Percentiles rank a stretch among this genome's conserved stretches.
Conservation (phyloP, 2,113 vertebrate species). For the Prietella phreatophila region DNA sequence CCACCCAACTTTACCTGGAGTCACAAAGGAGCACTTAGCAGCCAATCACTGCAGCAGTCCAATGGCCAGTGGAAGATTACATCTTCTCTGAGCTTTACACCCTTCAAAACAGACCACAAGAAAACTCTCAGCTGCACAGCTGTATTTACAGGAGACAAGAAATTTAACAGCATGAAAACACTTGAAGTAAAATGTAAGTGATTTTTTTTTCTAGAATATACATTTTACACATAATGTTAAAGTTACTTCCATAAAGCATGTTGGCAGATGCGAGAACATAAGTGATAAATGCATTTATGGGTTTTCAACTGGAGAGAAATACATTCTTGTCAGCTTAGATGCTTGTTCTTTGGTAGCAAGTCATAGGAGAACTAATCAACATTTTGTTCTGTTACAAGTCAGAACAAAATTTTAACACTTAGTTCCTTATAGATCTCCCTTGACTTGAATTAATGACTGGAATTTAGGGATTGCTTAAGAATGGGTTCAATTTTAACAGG, state of each 20-base stretch:
- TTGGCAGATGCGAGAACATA: neutral
- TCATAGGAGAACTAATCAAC: neutral
- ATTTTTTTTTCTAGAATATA: neutral
- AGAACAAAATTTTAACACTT: neutral
- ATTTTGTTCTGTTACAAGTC: neutral
- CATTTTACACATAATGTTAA: neutral
- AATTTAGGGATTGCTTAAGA: neutral
- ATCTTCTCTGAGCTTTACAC: constrained; percentile 62
- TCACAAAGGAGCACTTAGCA: constrained; percentile 48
- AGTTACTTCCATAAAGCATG: neutral
- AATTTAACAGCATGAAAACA: neutral
- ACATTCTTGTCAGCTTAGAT: neutral
- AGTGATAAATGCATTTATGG: neutral
- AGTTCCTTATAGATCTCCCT: neutral
- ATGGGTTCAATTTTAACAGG: too few relatives aligned
- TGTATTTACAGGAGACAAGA: constrained; percentile 42
- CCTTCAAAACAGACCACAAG: constrained; percentile 55
- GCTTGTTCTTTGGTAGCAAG: neutral
- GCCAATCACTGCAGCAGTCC: constrained; percentile 19
- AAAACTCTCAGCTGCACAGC: constrained; percentile 58
- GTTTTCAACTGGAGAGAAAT: neutral
- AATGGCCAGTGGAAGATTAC: constrained; percentile 56
- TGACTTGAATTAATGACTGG: neutral
- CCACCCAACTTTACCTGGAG: constrained; percentile 67
- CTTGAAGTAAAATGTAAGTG: constrained; percentile 66